Evolutionary conservation across 2,888 invertebrate species (phyloP).

Genomic region (Aphidius colemani): DNA sequence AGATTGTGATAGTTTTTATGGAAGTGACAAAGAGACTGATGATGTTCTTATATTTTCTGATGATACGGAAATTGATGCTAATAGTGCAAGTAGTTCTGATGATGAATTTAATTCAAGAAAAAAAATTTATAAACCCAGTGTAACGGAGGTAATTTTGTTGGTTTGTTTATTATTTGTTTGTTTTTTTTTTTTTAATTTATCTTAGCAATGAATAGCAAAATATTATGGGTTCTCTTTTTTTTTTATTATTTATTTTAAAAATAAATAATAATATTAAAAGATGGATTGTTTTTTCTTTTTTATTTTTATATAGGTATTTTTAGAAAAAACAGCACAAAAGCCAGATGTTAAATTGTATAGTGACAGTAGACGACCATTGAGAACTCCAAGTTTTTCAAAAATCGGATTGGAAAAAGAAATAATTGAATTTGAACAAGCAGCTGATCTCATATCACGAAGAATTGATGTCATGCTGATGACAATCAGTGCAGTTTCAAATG

Average conservation of each 20-base stretch:
- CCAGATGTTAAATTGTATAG: constrained; percentile 8
- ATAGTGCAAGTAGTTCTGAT: constrained; percentile 57
- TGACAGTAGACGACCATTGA: constrained; percentile 28
- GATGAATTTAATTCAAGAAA: constrained; percentile 49
- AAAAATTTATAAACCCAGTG: constrained; percentile 23
- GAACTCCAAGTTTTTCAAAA: constrained; percentile 49
- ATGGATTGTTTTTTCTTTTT: constrained; percentile 19
- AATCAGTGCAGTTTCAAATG: constrained; percentile 65
- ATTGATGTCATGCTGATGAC: constrained; percentile 67
- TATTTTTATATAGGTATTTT: constrained; percentile 22
- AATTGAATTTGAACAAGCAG: constrained; percentile 60
- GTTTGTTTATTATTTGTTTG: too few relatives aligned
- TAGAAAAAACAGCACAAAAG: constrained; percentile 28
- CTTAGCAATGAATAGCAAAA: constrained; percentile 35
- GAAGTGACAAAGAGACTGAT: constrained; percentile 67
- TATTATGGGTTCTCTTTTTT: constrained; percentile 1
- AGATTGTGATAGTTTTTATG: constrained; percentile 67
- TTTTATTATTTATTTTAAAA: constrained; percentile 7
- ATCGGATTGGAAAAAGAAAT: constrained; percentile 58
- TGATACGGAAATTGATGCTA: constrained; percentile 63
- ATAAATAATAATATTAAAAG: not conserved
- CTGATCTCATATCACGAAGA: constrained; percentile 63
- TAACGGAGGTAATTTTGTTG: too few relatives aligned
- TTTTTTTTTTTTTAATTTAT: too few relatives aligned
- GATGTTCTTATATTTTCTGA: constrained; percentile 68